Conservation (phyloP, 2,797 vertebrate species). For the Mastacembelus armatus region DNA sequence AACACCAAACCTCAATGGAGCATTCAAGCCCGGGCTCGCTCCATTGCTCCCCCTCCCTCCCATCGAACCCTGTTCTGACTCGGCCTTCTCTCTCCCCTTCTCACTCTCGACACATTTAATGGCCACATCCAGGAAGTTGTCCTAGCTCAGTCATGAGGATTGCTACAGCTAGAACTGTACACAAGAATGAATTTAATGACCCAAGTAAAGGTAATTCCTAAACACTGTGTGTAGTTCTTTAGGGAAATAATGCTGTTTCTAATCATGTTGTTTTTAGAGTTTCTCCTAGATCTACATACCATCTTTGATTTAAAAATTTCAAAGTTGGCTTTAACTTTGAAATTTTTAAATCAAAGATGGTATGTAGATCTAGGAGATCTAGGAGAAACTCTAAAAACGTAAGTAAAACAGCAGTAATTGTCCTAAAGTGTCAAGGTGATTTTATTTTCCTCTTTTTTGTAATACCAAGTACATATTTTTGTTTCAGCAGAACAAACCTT, state of each 20-base stretch:
- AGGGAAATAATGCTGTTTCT: neutral
- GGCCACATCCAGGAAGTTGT: constrained; percentile 57
- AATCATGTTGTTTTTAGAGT: neutral
- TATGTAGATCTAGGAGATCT: constrained; percentile 1
- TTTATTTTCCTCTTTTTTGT: no score
- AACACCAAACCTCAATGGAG: constrained; percentile 85
- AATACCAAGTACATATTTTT: no score
- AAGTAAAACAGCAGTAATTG: neutral
- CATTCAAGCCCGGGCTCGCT: constrained; percentile 78
- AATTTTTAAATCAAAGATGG: constrained; percentile 3
- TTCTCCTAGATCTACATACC: constrained; percentile 5
- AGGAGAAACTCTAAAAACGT: constrained; percentile 1
- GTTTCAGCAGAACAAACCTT: no score
- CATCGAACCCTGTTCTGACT: constrained; percentile 71
- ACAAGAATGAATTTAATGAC: constrained; percentile 32
- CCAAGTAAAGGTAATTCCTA: constrained; percentile 27
- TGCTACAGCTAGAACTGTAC: constrained; percentile 39
- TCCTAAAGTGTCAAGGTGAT: no score
- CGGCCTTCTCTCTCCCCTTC: constrained; percentile 59
- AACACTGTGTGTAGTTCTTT: neutral
- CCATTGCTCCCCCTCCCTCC: constrained; percentile 60
- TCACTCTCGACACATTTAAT: constrained; percentile 54
- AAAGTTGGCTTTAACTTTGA: neutral
- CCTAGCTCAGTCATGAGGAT: constrained; percentile 21
- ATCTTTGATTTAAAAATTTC: constrained; percentile 1